A percentile compares a stretch with the other conserved stretches of the same genome.
phyloP scores from a whole-genome alignment of 2,113 vertebrate species.

The Campylomormyrus tamandua region DNA sequence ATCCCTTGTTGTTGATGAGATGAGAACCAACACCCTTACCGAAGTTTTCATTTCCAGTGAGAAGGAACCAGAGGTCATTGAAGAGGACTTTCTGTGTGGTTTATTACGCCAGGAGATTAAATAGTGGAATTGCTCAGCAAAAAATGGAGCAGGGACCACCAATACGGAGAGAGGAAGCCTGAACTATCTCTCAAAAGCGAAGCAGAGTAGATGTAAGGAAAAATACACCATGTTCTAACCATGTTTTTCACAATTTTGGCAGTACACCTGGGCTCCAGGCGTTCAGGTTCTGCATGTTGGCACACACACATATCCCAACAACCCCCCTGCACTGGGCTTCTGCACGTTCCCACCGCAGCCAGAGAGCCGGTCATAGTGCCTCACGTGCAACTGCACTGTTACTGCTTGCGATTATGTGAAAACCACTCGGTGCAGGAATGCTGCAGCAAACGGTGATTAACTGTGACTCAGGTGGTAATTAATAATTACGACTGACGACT shows the following conservation, averaged over 20 bases:
- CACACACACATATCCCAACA: not conserved
- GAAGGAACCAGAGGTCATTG: slow-evolving; percentile 2
- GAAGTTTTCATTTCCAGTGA: not conserved
- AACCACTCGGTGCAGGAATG: not conserved
- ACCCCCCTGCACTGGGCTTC: not conserved
- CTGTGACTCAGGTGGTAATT: slow-evolving; percentile 18
- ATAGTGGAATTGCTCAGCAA: not conserved
- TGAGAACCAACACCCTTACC: slow-evolving; percentile 2
- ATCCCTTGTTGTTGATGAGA: not conserved
- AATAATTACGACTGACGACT: not conserved
- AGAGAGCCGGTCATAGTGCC: not conserved
- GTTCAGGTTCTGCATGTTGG: not conserved
- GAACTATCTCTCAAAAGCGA: not conserved
- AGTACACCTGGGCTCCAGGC: not conserved
- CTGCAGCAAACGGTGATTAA: not conserved
- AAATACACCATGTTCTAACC: not conserved
- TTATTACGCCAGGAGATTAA: not conserved
- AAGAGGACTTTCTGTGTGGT: not conserved
- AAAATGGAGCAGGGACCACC: not conserved
- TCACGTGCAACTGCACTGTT: not conserved
- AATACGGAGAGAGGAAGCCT: not conserved
- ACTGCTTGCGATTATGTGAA: slow-evolving; percentile 1
- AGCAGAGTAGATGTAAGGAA: not conserved
- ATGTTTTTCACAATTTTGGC: not conserved
- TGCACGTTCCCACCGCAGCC: not conserved